Base-by-base conservation (phyloP, 2,888 invertebrate genomes). In the Ornithoptera priamus region DNA sequence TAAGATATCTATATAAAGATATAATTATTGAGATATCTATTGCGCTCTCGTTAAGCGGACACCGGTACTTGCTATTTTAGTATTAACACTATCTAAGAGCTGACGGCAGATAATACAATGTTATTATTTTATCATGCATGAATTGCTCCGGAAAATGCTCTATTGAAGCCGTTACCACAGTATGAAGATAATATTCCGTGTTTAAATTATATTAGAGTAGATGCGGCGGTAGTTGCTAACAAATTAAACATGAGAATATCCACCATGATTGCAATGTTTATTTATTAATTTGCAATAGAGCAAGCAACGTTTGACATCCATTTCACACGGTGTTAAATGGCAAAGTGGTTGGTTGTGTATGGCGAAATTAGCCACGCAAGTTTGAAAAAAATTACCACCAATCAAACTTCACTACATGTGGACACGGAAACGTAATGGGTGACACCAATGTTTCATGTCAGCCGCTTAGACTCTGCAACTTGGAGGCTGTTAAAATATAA, bases 221-320 rank as follows among this genome's bases (percentile, higher is more conserved):
- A 50, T 50, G 50, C 15, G 84, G 85, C 83, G 85, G 82, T 80
- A 78, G 77, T 77, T 76, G 77, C 78, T 77, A 78, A 79, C 78
- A 77, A 80, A 83, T 81, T 81, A 75, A 78, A 81, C 83, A 83
- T 86, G 86, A 81, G 85, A 85, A 86, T 80, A 75, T 74, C 73
- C 71, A 72, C 75, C 76, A 77, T 77, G 77, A 79, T 74, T 74
- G 71, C 73, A 74, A 76, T 76, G 10, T 50, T 0, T 39, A 6
- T 39, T 39, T 39, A 10, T 39, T 39, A 6, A 7, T 10, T 1
- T 10, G 39, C 39, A 39, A 10, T 39, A 10, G 39, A 39, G 36
- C 12, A 46, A 46, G 6, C 7, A n/a, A n/a, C n/a, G n/a, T 15
- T 17, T 50, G 10, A 39, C 1, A 7, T 39, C 39, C 8, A 10